Conservation (phyloP, 2,113 vertebrate species). For the Brienomyrus brachyistius region DNA sequence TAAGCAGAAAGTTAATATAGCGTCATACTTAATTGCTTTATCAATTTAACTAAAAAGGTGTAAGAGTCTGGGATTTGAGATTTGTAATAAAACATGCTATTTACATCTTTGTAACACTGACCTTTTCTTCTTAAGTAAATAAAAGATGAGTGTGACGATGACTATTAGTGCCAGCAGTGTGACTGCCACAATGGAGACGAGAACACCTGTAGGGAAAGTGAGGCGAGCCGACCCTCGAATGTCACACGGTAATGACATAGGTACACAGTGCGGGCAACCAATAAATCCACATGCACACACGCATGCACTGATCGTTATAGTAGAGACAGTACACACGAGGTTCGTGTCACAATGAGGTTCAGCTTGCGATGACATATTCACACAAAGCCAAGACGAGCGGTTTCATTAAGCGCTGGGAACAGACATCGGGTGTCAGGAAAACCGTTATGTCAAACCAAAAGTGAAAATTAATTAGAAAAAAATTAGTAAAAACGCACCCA, state of each 20-base stretch:
- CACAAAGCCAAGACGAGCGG: background rate
- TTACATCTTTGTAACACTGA: slow-evolving; percentile 43
- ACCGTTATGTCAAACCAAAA: background rate
- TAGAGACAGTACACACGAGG: background rate
- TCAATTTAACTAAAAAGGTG: background rate
- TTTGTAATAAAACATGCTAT: background rate
- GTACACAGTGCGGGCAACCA: background rate
- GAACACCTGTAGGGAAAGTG: slow-evolving; percentile 59
- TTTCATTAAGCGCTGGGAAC: background rate
- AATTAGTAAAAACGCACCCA: background rate
- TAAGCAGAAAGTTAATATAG: background rate
- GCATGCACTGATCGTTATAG: background rate
- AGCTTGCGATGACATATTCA: background rate
- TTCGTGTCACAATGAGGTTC: background rate
- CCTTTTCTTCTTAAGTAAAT: slow-evolving; percentile 69
- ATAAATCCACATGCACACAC: background rate
- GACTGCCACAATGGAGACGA: slow-evolving; percentile 56
- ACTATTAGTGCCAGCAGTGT: slow-evolving; percentile 59
- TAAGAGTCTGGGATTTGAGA: background rate
- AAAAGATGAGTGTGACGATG: slow-evolving; percentile 54
- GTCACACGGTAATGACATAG: background rate
- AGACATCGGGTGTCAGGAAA: background rate
- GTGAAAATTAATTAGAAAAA: background rate
- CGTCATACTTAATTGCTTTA: background rate
- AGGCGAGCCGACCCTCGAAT: background rate